Conservation (phyloP, 2,797 vertebrate genomes). For the Jordanella pulchra region DNA sequence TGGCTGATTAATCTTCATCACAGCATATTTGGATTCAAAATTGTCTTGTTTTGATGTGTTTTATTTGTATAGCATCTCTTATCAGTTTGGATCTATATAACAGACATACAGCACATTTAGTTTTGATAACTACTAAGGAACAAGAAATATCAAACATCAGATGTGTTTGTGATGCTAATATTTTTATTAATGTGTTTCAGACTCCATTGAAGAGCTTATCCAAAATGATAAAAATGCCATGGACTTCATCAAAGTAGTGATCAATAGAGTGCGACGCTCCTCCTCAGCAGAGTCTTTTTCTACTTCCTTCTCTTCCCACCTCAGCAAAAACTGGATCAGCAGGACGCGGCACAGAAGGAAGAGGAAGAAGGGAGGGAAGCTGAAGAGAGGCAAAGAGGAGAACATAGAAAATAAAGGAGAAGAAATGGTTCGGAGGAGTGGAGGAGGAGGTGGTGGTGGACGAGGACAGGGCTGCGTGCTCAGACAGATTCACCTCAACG, state of each 20-base stretch:
- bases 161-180: constrained; percentile 2
- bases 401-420: constrained; percentile 19
- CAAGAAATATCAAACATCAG: not conserved
- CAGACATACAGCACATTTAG: not conserved
- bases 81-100: not conserved
- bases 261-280: constrained; percentile 86
- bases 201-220: constrained; percentile 80
- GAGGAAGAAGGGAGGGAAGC: constrained; percentile 65
- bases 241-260: constrained; percentile 89
- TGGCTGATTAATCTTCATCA: not conserved
- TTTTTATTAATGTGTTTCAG: constrained; percentile 71
- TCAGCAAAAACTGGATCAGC: constrained; percentile 66
- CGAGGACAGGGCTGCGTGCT: constrained; percentile 87
- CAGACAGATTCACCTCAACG: constrained; percentile 91
- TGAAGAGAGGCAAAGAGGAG: constrained; percentile 47
- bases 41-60: not conserved
- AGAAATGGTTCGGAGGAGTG: constrained; percentile 21
- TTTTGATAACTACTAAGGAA: not conserved
- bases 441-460: constrained; percentile 67
- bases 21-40: not conserved
- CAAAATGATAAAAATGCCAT: constrained; percentile 83
- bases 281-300: constrained; percentile 57
- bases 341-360: constrained; percentile 78
- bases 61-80: too few species aligned
- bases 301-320: constrained; percentile 64